phyloP scores from a whole-genome alignment of 2,113 vertebrate genomes.

The Cavia aperea region DNA sequence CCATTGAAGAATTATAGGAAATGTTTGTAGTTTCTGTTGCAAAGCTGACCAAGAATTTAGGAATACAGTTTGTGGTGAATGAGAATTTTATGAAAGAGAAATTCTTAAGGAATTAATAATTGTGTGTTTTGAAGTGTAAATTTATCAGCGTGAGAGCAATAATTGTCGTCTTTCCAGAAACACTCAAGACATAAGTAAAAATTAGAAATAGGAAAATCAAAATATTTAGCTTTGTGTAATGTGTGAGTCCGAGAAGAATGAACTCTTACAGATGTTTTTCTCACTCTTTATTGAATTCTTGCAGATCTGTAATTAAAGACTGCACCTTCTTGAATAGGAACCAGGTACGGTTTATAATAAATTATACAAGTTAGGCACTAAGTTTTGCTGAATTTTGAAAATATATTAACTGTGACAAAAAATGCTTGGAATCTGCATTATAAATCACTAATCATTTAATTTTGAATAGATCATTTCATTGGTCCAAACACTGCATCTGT shows the following conservation, averaged over 20 bases:
- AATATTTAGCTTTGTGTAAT: constrained; percentile 45
- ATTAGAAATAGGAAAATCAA: constrained; percentile 52
- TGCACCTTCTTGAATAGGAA: neutral
- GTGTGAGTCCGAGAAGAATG: constrained; percentile 58
- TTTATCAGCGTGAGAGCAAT: constrained; percentile 54
- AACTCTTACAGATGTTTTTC: constrained; percentile 58
- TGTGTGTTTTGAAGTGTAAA: constrained; percentile 27
- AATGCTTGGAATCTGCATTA: neutral
- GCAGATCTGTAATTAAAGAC: neutral
- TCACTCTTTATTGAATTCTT: constrained; percentile 19
- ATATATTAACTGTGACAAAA: neutral
- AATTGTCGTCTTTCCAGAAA: constrained; percentile 55
- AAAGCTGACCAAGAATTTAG: constrained; percentile 54
- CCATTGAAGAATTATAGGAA: constrained; percentile 43
- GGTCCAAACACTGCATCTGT: neutral
- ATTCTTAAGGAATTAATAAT: constrained; percentile 66
- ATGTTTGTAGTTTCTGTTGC: constrained; percentile 32
- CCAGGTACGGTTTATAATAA: neutral
- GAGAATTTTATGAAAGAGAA: constrained; percentile 62
- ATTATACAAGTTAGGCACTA: neutral
- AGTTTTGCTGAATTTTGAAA: neutral
- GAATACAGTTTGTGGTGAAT: constrained; percentile 55
- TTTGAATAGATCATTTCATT: neutral
- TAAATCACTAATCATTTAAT: neutral
- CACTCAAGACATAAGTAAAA: constrained; percentile 41